Conservation (phyloP, 2,113 vertebrate species). For the Ciconia boyciana region DNA sequence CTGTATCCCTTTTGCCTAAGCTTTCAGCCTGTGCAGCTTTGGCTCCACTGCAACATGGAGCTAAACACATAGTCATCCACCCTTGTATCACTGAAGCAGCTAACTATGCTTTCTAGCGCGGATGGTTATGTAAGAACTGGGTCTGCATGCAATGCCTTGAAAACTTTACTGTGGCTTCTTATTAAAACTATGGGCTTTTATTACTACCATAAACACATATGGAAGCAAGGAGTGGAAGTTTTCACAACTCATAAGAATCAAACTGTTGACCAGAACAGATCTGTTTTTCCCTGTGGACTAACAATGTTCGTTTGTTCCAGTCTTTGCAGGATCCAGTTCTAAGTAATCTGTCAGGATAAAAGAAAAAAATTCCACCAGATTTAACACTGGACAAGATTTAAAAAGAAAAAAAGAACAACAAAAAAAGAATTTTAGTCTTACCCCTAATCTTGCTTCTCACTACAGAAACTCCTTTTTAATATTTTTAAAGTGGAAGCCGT, state of each 20-base stretch:
- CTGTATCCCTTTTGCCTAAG: background rate
- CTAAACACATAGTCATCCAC: background rate
- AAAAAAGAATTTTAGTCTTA: background rate
- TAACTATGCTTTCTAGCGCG: background rate
- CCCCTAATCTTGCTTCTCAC: background rate
- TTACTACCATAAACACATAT: slow-evolving; percentile 16
- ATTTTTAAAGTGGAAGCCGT: background rate
- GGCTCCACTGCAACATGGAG: accelerated
- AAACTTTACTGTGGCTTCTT: background rate
- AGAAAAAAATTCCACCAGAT: background rate
- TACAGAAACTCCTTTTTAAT: background rate
- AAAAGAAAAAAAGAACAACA: background rate
- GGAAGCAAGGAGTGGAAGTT: background rate
- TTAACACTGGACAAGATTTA: background rate
- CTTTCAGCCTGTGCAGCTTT: background rate
- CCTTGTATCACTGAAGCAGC: background rate
- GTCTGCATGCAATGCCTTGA: background rate
- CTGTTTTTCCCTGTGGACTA: background rate
- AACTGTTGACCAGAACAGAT: background rate
- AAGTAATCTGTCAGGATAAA: background rate
- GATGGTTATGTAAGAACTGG: background rate
- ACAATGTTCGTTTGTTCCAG: background rate
- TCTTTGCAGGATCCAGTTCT: background rate
- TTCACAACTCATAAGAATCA: background rate
- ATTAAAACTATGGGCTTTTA: background rate